Evolutionary conservation across 1,140 invertebrate species (phyloP).

Genomic region (Leptoteleia sp.): DNA sequence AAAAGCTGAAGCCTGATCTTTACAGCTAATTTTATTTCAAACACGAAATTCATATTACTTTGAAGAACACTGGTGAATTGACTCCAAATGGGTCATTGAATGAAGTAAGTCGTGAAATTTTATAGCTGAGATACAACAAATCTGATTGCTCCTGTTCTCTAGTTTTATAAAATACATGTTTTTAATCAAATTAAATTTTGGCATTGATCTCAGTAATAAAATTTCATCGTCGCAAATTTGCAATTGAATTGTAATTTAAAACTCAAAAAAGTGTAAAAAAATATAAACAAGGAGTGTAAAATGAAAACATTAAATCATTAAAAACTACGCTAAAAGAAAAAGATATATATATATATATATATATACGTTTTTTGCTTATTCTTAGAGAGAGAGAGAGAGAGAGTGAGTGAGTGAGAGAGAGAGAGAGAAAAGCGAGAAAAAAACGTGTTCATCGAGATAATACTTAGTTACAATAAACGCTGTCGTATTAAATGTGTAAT

Average conservation of each 20-base stretch:
- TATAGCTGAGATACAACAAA: conserved; percentile 6
- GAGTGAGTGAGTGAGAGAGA: background rate
- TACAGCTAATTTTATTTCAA: conserved; percentile 19
- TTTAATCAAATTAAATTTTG: conserved; percentile 14
- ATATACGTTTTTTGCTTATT: background rate
- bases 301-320: conserved; percentile 41
- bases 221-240: conserved; percentile 2
- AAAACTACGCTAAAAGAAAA: conserved; percentile 51
- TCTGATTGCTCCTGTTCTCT: background rate
- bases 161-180: conserved; percentile 23
- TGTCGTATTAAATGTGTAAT: conserved; percentile 67
- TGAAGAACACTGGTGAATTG: conserved; percentile 33
- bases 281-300: conserved; percentile 39
- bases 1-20: conserved; percentile 6
- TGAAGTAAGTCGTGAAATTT: conserved; percentile 21
- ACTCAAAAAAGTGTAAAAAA: conserved; percentile 45
- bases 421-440: conserved; percentile 13
- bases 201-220: conserved; percentile 6
- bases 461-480: conserved; percentile 66
- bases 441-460: conserved; percentile 59
- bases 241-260: conserved; percentile 39
- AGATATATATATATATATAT: conserved; percentile 19
- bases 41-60: conserved; percentile 6
- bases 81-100: conserved; percentile 9
- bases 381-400: background rate